Conservation (phyloP, 2,113 vertebrate species). For the Lichenostomus cassidix region DNA sequence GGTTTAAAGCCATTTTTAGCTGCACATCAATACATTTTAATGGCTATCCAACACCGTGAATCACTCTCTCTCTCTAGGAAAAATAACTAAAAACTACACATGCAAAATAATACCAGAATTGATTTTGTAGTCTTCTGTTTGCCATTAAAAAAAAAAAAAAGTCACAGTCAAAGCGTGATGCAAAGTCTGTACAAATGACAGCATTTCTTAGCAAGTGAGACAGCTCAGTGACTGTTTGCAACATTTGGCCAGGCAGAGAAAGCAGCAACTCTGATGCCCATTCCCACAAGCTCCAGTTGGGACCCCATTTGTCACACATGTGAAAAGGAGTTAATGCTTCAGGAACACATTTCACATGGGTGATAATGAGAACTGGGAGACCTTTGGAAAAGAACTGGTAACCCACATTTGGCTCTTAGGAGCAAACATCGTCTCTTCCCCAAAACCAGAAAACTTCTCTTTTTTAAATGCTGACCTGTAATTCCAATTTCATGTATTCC, state of each 20-base stretch:
- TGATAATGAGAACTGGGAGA: neutral
- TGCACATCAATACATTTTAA: neutral
- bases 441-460: neutral
- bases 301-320: neutral
- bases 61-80: neutral
- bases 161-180: neutral
- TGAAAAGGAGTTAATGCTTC: neutral
- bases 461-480: neutral
- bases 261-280: neutral
- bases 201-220: neutral
- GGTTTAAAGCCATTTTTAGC: neutral
- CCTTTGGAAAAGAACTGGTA: neutral
- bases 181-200: neutral
- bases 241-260: neutral
- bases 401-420: neutral
- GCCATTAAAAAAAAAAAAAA: too few species aligned
- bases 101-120: neutral
- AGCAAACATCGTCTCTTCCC: neutral
- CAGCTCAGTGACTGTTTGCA: neutral
- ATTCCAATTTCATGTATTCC: neutral
- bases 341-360: neutral
- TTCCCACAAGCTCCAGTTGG: neutral
- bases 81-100: neutral
- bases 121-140: neutral
- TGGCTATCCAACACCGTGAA: neutral